Evolutionary conservation across 1,140 invertebrate genomes (phyloP), one percentile per base, ranked within the genome.

Genomic region (Araneus ventricosus): DNA sequence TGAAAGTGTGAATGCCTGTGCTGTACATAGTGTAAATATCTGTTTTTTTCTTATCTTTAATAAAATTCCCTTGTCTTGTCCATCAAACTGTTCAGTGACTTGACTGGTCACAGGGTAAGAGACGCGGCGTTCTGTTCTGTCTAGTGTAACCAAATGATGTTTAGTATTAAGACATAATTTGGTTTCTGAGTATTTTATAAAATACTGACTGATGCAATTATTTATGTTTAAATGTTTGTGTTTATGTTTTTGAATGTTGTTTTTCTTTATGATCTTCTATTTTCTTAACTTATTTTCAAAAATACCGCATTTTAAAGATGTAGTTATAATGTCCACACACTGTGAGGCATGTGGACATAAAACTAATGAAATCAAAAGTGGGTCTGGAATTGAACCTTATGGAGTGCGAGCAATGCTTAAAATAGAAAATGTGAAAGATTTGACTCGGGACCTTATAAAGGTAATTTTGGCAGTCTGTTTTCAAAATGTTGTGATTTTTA

Each of bases 271-370:
- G 4, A 90, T 10, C 82, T 20, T 88, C 30, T 84, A 88, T 41
- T 41, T 52, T 75, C 30, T 94, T 90, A 67, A 94, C 93, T 45
- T n/a, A 8, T 88, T 94, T 94, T 80, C 94, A 98, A 97, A 98
- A 90, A 99, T 99, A 95, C 99, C 99, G 5, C 97, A 99, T 95
- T 99, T 99, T 95, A 99, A 99, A 95, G 98, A 99, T 96, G 98
- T 96, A 0, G 94, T 99, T 0, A 99, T 99, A 80, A 99, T 99
- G 99, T 98, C 99, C 4, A 99, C 98, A 0, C 96, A 95, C 2
- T 99, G 99, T 95, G 98, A 99, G 27, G 94, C 94, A 4, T 99
- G 99, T 96, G 99, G 99, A 0, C 96, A 97, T 95, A 96, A 97
- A 95, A 98, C 98, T 4, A 99, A 98, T 95, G 99, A 99, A 96